Conservation (phyloP, 2,888 invertebrate genomes). For the Proisotoma minuta region DNA sequence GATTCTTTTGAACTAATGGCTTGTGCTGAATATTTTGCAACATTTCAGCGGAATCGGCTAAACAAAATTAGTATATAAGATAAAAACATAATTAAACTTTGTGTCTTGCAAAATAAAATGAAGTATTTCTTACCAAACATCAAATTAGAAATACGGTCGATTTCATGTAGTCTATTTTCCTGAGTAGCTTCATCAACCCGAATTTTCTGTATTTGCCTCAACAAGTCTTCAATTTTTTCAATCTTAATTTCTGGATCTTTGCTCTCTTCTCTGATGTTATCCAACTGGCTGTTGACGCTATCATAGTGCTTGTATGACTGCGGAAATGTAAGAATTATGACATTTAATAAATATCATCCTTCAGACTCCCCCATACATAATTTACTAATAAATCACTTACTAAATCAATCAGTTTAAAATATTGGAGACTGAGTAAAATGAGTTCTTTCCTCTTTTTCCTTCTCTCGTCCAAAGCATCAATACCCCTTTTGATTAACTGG, state of each 20-base stretch:
- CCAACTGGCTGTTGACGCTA: slow-evolving; percentile 14
- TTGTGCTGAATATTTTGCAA: slow-evolving; percentile 25
- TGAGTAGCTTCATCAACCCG: slow-evolving; percentile 27
- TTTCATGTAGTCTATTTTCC: slow-evolving; percentile 29
- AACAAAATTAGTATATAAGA: not conserved
- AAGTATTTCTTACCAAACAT: slow-evolving; percentile 26
- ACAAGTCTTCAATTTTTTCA: slow-evolving; percentile 25
- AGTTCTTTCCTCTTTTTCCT: slow-evolving; percentile 28
- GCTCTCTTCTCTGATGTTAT: slow-evolving; percentile 24
- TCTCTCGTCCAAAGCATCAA: slow-evolving; percentile 23
- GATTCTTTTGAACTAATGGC: slow-evolving; percentile 23
- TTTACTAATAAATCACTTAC: slow-evolving; percentile 13
- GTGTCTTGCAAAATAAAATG: not conserved
- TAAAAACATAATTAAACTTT: not conserved
- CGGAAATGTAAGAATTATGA: not conserved
- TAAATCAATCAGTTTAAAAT: slow-evolving; percentile 32
- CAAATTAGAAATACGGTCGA: slow-evolving; percentile 30
- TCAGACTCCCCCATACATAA: not conserved
- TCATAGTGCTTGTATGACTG: slow-evolving; percentile 37
- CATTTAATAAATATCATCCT: not conserved
- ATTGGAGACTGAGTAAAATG: slow-evolving; percentile 31
- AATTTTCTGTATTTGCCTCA: slow-evolving; percentile 16
- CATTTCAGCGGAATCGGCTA: not conserved
- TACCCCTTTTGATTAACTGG: slow-evolving; percentile 18
- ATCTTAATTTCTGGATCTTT: slow-evolving; percentile 15